Evolutionary conservation across 2,888 invertebrate species (phyloP).

Genomic region (Troilus luridus): DNA sequence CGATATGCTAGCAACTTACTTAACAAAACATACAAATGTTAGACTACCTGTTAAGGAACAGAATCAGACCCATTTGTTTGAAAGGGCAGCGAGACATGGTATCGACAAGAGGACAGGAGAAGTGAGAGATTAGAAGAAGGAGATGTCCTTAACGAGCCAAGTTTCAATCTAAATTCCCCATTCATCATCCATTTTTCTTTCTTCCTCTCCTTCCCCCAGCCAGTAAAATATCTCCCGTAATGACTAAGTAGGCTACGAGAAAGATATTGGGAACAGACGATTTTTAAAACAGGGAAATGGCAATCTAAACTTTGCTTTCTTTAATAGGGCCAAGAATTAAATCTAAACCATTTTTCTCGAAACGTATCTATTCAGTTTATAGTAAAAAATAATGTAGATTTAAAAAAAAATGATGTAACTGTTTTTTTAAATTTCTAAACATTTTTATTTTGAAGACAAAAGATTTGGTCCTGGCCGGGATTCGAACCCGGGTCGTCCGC

Average conservation of each 20-base stretch:
- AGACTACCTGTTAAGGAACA: neutral
- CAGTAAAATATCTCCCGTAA: conserved; percentile 23
- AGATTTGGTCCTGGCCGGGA: no score
- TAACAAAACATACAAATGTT: neutral
- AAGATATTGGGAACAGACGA: neutral
- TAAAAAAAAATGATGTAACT: no score
- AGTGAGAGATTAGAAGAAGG: conserved; percentile 17
- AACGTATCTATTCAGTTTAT: neutral
- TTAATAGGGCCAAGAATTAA: neutral
- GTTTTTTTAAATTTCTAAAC: no score
- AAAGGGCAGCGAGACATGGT: neutral
- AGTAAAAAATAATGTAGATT: no score
- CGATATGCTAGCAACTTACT: no score
- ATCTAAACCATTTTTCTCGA: neutral
- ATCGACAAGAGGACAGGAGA: neutral
- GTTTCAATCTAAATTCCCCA: conserved; percentile 48
- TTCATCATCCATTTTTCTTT: conserved; percentile 48
- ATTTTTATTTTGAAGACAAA: no score
- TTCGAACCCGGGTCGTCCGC: no score
- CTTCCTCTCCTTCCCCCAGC: neutral
- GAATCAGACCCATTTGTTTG: neutral
- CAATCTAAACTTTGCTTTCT: neutral
- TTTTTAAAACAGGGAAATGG: neutral
- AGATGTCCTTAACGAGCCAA: conserved; percentile 39
- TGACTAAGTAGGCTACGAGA: neutral